Conservation (phyloP, 1,140 invertebrate genomes). For the Sitodiplosis mosellana region DNA sequence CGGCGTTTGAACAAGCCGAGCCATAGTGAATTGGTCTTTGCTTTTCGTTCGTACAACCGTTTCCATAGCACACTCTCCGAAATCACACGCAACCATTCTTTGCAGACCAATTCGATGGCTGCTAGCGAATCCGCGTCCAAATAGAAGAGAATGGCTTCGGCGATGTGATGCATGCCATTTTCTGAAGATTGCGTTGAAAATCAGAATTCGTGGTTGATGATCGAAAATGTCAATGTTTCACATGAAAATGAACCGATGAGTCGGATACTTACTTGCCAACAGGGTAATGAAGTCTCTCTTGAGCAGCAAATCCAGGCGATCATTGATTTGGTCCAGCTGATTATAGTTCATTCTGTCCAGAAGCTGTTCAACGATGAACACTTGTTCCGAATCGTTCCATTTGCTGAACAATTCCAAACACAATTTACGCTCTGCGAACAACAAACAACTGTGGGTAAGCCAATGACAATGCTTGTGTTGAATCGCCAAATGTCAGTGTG, state of each 20-base stretch:
- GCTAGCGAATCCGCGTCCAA: constrained; percentile 88
- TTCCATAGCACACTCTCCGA: constrained; percentile 97
- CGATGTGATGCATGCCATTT: constrained; percentile 92
- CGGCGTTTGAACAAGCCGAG: constrained; percentile 83
- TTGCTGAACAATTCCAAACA: constrained; percentile 77
- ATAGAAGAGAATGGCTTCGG: constrained; percentile 97
- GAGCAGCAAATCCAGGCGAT: constrained; percentile 94
- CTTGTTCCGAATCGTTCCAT: constrained; percentile 85
- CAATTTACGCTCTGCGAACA: constrained; percentile 53
- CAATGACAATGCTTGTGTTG: no score
- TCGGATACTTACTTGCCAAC: constrained; percentile 88
- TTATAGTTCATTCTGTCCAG: constrained; percentile 95
- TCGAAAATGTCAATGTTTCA: not conserved
- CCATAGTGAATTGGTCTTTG: constrained; percentile 89
- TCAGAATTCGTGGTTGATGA: not conserved
- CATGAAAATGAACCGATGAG: no score
- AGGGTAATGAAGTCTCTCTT: constrained; percentile 97
- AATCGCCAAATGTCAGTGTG: no score
- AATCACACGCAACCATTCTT: constrained; percentile 94
- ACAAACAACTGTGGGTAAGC: no score
- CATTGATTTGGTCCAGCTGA: constrained; percentile 96
- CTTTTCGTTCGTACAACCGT: constrained; percentile 88
- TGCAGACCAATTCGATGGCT: constrained; percentile 88
- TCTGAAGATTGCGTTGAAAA: no score
- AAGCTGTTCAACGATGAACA: constrained; percentile 90